Percentiles rank a stretch among this genome's conserved stretches.
These are phyloP conservation scores for Apodemia zela DNA, from an alignment of 2,888 invertebrate genomes.

Conservation along the genomic window DNA sequence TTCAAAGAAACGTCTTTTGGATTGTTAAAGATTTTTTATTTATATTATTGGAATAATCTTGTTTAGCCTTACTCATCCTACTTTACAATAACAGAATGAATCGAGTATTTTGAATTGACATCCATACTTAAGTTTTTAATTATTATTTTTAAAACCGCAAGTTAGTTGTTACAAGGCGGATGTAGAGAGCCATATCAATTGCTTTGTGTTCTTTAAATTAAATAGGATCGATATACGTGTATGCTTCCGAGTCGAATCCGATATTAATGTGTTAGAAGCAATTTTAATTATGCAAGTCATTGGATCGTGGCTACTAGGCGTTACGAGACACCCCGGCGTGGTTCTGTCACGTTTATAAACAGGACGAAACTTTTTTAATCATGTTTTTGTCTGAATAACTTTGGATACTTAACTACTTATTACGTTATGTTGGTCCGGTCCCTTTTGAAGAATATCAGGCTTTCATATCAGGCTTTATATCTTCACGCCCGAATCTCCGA, in stretches of 20 bases:
- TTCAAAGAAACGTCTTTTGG: background rate
- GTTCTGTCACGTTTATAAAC: conserved; percentile 16
- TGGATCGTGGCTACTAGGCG: conserved; percentile 34
- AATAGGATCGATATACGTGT: conserved; percentile 60
- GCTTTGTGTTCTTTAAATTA: conserved; percentile 74
- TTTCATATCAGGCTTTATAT: too few species aligned
- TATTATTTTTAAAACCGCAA: conserved; percentile 53
- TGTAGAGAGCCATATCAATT: conserved; percentile 65
- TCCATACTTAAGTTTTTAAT: conserved; percentile 30
- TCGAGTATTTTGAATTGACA: conserved; percentile 46
- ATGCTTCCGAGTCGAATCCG: conserved; percentile 43
- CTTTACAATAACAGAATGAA: conserved; percentile 34
- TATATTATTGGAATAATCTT: background rate
- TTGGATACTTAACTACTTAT: background rate
- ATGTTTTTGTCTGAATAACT: conserved; percentile 16
- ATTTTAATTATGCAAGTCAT: conserved; percentile 72
- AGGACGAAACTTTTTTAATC: conserved; percentile 20
- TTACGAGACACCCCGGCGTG: conserved; percentile 26
- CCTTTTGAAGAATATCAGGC: too few species aligned
- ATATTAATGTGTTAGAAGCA: conserved; percentile 66
- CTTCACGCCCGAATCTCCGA: too few species aligned
- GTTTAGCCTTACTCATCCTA: background rate
- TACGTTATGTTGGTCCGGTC: background rate
- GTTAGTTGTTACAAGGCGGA: conserved; percentile 60
- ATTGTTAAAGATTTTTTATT: background rate